These are phyloP conservation scores for Parambassis ranga DNA, from an alignment of 2,797 vertebrate species.

Conservation along the genomic window DNA sequence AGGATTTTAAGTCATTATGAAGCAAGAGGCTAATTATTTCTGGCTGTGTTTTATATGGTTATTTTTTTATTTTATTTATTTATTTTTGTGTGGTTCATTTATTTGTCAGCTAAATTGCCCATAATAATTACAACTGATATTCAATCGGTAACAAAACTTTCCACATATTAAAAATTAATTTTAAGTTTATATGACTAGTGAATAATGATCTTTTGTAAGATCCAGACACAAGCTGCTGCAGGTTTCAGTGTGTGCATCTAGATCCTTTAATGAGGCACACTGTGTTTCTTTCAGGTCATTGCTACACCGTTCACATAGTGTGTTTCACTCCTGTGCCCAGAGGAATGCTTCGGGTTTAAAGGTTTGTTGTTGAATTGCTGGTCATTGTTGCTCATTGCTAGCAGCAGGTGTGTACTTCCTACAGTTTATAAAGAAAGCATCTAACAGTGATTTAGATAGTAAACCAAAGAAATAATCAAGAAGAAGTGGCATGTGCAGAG, in stretches of 20 bases:
- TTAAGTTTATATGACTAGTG: not conserved
- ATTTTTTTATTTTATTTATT: no score
- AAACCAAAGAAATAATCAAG: no score
- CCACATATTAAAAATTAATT: not conserved
- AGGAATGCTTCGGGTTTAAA: no score
- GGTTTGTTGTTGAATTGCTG: not conserved
- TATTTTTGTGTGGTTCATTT: no score
- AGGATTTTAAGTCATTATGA: conserved; percentile 7
- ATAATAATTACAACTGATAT: conserved; percentile 1
- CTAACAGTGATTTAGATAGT: no score
- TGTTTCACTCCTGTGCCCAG: no score
- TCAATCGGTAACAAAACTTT: not conserved
- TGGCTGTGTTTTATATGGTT: not conserved
- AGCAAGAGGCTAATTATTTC: conserved; percentile 19
- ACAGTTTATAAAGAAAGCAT: no score
- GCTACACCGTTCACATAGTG: not conserved
- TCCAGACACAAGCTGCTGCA: not conserved
- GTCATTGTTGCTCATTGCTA: no score
- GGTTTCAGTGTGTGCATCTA: no score
- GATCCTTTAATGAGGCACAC: not conserved
- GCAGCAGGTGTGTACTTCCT: no score
- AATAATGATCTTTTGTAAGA: not conserved
- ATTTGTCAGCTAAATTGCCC: conserved; percentile 24
- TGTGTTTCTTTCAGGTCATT: not conserved
- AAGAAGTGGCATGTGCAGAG: no score